Evolutionary conservation across 2,888 invertebrate species (phyloP).

Genomic region (Physocephala rufipes): DNA sequence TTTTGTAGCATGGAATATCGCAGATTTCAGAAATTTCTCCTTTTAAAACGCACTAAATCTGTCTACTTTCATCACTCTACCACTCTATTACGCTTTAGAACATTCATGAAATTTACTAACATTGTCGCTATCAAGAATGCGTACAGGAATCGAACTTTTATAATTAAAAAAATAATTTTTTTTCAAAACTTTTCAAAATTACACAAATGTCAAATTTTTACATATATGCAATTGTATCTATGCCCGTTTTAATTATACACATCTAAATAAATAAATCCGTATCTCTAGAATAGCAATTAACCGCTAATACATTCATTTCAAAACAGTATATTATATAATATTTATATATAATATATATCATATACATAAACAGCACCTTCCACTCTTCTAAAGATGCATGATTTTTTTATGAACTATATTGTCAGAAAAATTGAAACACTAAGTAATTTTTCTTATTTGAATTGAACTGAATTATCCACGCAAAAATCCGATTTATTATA

Average conservation of each 20-base stretch:
- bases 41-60: background rate
- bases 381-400: background rate
- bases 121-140: no score
- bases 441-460: background rate
- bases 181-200: no score
- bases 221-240: no score
- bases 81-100: no score
- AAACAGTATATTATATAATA: background rate
- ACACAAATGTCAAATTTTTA: no score
- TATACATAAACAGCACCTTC: background rate
- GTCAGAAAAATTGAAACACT: no score
- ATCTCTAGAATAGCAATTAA: background rate
- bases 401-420: no score
- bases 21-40: background rate
- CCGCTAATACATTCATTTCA: background rate
- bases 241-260: background rate
- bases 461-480: background rate
- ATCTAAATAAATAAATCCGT: background rate
- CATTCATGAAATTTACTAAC: no score
- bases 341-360: background rate
- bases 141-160: no score
- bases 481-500: background rate
- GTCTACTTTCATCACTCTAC: no score
- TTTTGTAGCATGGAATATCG: slow-evolving; percentile 3
- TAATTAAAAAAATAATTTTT: no score